Conservation (phyloP, 2,113 vertebrate species). For the Epinephelus moara region DNA sequence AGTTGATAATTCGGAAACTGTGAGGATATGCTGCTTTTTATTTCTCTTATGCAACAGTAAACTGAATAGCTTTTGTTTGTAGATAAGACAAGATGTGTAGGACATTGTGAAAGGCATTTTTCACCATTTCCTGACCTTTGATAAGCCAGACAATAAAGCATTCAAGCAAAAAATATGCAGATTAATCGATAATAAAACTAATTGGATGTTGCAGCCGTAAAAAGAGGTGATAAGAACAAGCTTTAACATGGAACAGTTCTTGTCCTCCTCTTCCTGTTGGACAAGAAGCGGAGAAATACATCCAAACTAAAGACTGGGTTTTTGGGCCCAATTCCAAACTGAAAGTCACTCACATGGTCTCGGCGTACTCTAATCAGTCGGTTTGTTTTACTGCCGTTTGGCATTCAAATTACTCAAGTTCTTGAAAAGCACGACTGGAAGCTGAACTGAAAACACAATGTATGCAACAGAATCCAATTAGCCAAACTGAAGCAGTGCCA, state of each 20-base stretch:
- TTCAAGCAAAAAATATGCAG: neutral
- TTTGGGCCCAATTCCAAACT: slow-evolving; percentile 34
- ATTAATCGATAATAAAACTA: neutral
- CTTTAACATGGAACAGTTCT: neutral
- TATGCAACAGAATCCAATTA: slow-evolving; percentile 10
- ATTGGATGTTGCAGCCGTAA: neutral
- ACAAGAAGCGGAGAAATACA: slow-evolving; percentile 16
- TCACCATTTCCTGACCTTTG: neutral
- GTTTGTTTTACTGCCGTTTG: slow-evolving; percentile 26
- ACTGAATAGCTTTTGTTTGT: neutral
- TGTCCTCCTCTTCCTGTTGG: neutral
- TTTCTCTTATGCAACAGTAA: neutral
- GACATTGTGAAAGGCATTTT: neutral
- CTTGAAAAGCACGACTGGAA: slow-evolving; percentile 18
- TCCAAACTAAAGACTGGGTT: slow-evolving; percentile 26
- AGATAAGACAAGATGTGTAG: neutral
- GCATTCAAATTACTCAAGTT: slow-evolving; percentile 18
- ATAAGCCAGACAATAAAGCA: neutral
- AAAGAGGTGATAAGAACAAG: slow-evolving; percentile 15
- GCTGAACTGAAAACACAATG: slow-evolving; percentile 22
- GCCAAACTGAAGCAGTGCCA: neutral
- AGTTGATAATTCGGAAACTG: neutral
- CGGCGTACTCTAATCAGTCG: slow-evolving; percentile 5
- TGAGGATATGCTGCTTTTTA: neutral
- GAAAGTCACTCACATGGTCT: slow-evolving; percentile 26